Percentiles rank a stretch among this genome's conserved stretches.
These are phyloP conservation scores for Ostrea denselamellosa DNA, from an alignment of 1,140 invertebrate species.

Conservation along the genomic window DNA sequence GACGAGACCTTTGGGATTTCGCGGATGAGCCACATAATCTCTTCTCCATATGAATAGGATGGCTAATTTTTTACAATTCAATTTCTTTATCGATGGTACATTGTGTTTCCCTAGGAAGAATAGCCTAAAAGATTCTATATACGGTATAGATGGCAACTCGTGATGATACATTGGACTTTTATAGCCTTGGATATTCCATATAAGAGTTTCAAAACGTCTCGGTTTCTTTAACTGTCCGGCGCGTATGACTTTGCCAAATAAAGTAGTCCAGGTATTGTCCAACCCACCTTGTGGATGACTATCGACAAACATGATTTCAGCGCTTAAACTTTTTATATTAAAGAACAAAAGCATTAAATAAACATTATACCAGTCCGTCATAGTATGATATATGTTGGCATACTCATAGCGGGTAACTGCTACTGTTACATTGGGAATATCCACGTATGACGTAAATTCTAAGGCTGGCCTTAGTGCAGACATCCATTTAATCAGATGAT, in stretches of 20 bases:
- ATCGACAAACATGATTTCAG: constrained; percentile 71
- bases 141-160: constrained; percentile 52
- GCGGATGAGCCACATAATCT: constrained; percentile 72
- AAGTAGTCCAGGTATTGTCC: constrained; percentile 68
- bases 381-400: constrained; percentile 72
- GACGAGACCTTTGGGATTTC: constrained; percentile 67
- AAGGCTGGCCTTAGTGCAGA: not conserved
- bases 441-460: not conserved
- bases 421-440: constrained; percentile 52
- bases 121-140: constrained; percentile 69
- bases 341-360: constrained; percentile 68
- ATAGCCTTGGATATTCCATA: constrained; percentile 72
- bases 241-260: constrained; percentile 66
- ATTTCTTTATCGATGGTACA: not conserved
- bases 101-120: constrained; percentile 69
- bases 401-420: constrained; percentile 68
- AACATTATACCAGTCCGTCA: constrained; percentile 72
- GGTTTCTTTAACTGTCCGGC: constrained; percentile 52
- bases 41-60: constrained; percentile 71
- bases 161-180: constrained; percentile 69
- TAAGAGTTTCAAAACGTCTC: constrained; percentile 61
- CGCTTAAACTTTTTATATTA: constrained; percentile 54
- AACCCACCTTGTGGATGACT: constrained; percentile 68
- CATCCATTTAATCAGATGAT: constrained; percentile 42
- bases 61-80: constrained; percentile 63